phyloP scores from a whole-genome alignment of 37 sponge, comb jelly and placozoan genomes.

The Agelas oroides region DNA sequence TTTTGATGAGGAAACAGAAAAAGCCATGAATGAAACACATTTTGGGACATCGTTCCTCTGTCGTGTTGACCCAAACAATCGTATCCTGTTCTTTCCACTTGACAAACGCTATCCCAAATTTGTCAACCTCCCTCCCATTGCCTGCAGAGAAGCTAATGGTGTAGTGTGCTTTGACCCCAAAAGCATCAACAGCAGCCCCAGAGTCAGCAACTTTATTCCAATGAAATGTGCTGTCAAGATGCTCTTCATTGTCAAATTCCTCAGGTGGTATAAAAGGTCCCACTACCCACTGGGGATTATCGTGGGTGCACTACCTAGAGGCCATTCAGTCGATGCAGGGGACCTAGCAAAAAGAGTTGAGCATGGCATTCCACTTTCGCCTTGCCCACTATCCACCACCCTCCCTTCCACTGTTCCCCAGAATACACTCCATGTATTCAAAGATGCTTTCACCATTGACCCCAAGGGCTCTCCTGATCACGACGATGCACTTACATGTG shows the following conservation, averaged over 20 bases:
- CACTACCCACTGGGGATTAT: constrained; percentile 37
- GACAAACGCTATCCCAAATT: constrained; percentile 54
- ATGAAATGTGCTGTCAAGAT: constrained; percentile 14
- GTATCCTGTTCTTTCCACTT: constrained; percentile 56
- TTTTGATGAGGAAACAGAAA: constrained; percentile 26
- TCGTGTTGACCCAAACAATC: constrained; percentile 41
- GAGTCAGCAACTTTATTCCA: constrained; percentile 33
- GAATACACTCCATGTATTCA: not conserved
- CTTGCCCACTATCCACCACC: not conserved
- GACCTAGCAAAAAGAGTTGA: not conserved
- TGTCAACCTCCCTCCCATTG: constrained; percentile 50
- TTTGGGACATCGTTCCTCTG: constrained; percentile 34
- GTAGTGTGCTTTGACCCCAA: constrained; percentile 45
- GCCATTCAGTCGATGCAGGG: not conserved
- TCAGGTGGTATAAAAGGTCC: constrained; percentile 8
- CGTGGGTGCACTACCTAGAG: constrained; percentile 31
- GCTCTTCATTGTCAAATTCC: constrained; percentile 38
- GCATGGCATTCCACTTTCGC: not conserved
- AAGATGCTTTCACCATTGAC: constrained; percentile 32
- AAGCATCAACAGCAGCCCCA: not conserved
- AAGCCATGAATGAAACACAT: not conserved
- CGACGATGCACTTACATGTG: constrained; percentile 29
- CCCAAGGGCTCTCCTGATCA: constrained; percentile 19
- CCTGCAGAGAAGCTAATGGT: not conserved
- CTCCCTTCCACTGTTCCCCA: not conserved